Conservation (phyloP, 2,797 vertebrate genomes). For the Tympanoctomys barrerae region DNA sequence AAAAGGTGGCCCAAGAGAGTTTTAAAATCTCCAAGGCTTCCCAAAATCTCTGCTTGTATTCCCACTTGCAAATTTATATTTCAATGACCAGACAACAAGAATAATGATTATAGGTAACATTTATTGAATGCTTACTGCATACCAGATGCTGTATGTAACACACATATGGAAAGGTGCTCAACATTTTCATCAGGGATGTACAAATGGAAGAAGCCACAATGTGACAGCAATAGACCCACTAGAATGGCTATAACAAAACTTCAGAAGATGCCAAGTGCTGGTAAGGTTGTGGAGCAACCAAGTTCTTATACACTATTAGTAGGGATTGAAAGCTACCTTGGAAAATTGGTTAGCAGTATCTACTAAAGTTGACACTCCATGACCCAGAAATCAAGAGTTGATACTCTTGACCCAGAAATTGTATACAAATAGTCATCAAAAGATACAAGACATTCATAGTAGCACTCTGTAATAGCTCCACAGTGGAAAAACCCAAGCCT, state of each 20-base stretch:
- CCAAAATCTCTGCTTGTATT: constrained; percentile 11
- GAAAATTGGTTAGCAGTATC: not conserved
- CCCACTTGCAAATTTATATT: not conserved
- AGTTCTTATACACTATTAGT: not conserved
- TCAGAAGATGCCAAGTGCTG: not conserved
- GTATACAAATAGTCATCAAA: not conserved
- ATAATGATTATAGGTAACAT: not conserved
- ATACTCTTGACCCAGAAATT: not conserved
- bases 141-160: not conserved
- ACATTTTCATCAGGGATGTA: not conserved
- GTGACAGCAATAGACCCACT: not conserved
- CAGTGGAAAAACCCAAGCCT: constrained; percentile 23
- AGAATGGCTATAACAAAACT: not conserved
- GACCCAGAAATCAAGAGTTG: not conserved
- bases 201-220: not conserved
- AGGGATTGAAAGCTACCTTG: not conserved
- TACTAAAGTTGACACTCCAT: not conserved
- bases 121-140: not conserved
- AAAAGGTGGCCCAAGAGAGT: not conserved
- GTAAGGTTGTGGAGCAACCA: not conserved
- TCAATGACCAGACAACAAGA: not conserved
- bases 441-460: constrained; percentile 13
- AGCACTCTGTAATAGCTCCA: not conserved
- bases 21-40: constrained; percentile 20
- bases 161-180: not conserved